Conservation (phyloP, 2,797 vertebrate genomes). For the Anniella stebbinsi region DNA sequence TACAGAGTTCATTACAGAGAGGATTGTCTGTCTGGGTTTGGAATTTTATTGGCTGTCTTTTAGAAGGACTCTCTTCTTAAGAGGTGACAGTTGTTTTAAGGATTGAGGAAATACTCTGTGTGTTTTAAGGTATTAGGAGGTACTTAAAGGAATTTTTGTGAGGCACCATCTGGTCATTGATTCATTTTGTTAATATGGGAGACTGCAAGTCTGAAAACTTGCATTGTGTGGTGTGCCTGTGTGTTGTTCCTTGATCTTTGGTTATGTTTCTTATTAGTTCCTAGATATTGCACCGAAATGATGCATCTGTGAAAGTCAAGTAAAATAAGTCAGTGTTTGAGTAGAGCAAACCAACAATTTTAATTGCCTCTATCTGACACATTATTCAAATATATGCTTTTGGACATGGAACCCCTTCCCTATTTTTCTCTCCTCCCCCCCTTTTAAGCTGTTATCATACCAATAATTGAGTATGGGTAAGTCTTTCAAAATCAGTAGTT, state of each 20-base stretch:
- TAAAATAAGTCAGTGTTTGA: not conserved
- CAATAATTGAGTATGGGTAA: not conserved
- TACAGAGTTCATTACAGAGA: no score
- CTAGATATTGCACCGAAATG: not conserved
- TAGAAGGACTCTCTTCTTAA: not conserved
- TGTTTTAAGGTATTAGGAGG: slow-evolving; percentile 52
- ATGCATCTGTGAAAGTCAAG: not conserved
- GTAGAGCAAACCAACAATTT: slow-evolving; percentile 13
- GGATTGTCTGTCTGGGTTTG: no score
- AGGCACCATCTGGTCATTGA: slow-evolving; percentile 56
- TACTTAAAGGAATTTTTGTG: slow-evolving; percentile 51
- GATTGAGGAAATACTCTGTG: slow-evolving; percentile 58
- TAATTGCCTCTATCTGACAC: slow-evolving; percentile 21
- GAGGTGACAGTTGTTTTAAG: slow-evolving; percentile 61
- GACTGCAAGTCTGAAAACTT: not conserved
- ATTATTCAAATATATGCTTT: not conserved
- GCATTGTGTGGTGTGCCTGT: not conserved
- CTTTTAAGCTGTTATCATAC: not conserved
- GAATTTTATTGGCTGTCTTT: not conserved
- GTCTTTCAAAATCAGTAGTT: not conserved
- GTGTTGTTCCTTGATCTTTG: not conserved
- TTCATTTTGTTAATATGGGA: slow-evolving; percentile 41
- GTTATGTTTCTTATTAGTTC: not conserved
- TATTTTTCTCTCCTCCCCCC: no score
- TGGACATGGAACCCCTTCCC: not conserved